Evolutionary conservation across 2,113 vertebrate species (phyloP).

Genomic region (Sisor rabdophorus): DNA sequence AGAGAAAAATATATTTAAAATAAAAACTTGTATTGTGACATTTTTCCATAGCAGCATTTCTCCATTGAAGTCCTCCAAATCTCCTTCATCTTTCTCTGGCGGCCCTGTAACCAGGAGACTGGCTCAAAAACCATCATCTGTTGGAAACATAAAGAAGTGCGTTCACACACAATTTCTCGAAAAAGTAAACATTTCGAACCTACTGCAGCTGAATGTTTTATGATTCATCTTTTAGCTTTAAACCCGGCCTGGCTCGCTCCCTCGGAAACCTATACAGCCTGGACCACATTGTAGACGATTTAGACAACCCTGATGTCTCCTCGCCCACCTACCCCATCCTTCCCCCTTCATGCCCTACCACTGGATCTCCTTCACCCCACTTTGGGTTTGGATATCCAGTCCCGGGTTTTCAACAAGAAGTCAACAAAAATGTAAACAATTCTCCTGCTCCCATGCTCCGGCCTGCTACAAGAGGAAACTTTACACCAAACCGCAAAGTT

Average conservation of each 20-base stretch:
- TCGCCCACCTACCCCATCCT: conserved; percentile 34
- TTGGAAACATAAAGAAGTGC: conserved; percentile 42
- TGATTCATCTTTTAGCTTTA: conserved; percentile 69
- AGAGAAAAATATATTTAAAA: too few relatives aligned
- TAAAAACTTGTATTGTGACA: too few relatives aligned
- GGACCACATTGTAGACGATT: conserved; percentile 69
- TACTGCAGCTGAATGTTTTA: neutral
- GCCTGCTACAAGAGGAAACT: conserved; percentile 59
- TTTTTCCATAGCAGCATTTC: conserved; percentile 10
- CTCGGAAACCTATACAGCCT: conserved; percentile 78
- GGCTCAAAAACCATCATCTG: conserved; percentile 29
- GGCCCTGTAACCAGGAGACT: conserved; percentile 22
- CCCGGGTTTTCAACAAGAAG: conserved; percentile 67
- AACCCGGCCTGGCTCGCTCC: conserved; percentile 80
- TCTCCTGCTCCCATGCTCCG: conserved; percentile 35
- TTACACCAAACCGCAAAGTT: conserved; percentile 56
- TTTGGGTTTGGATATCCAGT: conserved; percentile 66
- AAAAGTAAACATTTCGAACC: too few relatives aligned
- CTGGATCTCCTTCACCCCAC: conserved; percentile 61
- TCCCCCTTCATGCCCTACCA: conserved; percentile 42
- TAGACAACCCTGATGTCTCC: conserved; percentile 61
- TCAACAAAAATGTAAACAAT: conserved; percentile 71
- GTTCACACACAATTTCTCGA: neutral
- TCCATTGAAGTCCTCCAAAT: conserved; percentile 35
- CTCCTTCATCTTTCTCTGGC: conserved; percentile 13